These are phyloP conservation scores for Pristionchus arcanus DNA, from an alignment of 2,888 invertebrate species.

Conservation along the genomic window DNA sequence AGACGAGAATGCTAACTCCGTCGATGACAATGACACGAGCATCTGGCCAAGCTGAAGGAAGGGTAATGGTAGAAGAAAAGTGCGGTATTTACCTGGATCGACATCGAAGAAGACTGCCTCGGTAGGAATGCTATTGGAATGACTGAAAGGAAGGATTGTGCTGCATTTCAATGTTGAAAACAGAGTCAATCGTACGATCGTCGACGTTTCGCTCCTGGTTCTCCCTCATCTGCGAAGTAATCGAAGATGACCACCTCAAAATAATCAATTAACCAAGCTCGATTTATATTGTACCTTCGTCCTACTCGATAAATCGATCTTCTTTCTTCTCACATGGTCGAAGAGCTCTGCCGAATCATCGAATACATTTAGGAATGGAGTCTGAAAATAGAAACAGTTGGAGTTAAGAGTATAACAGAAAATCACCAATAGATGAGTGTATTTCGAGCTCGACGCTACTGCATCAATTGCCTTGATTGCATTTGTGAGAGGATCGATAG, in stretches of 20 bases:
- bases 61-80: neutral
- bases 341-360: neutral
- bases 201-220: neutral
- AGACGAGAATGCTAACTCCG: conserved; percentile 26
- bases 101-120: conserved; percentile 30
- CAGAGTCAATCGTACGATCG: neutral
- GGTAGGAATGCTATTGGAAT: neutral
- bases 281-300: conserved; percentile 1
- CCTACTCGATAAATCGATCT: conserved; percentile 17
- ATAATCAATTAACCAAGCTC: neutral
- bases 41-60: conserved; percentile 10
- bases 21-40: neutral
- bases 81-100: neutral
- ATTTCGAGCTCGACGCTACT: neutral
- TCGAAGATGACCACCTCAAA: neutral
- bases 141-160: neutral
- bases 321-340: neutral
- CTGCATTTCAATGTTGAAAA: neutral
- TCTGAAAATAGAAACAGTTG: neutral
- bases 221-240: neutral
- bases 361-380: neutral
- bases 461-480: neutral
- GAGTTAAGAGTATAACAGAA: neutral
- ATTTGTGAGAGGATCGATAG: neutral
- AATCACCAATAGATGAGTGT: conserved; percentile 8